Conservation (phyloP, 1,140 invertebrate genomes). For the Leguminivora glycinivorella region DNA sequence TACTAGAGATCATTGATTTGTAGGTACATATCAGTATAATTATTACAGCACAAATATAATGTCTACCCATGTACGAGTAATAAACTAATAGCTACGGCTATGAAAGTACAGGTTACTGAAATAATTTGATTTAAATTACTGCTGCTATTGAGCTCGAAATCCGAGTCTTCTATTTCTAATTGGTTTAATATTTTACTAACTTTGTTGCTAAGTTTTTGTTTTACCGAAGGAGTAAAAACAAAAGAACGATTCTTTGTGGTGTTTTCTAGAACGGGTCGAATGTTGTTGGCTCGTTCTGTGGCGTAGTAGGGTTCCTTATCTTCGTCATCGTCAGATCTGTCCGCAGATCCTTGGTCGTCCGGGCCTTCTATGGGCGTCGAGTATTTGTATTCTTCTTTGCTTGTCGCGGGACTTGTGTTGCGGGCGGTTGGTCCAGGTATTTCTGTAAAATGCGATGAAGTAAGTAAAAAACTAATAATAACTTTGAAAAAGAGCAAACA, state of each 20-base stretch:
- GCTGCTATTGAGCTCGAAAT: conserved; percentile 43
- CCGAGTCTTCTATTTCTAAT: conserved; percentile 48
- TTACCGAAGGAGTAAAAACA: conserved; percentile 38
- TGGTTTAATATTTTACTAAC: conserved; percentile 65
- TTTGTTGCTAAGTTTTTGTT: conserved; percentile 69
- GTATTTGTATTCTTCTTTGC: conserved; percentile 61
- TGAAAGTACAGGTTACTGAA: background rate
- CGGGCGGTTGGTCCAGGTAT: conserved; percentile 56
- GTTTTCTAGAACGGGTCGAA: conserved; percentile 40
- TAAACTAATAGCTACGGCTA: background rate
- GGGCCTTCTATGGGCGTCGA: conserved; percentile 66
- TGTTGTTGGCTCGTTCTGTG: conserved; percentile 38
- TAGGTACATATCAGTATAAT: background rate
- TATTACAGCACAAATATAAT: background rate
- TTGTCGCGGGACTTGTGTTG: conserved; percentile 51
- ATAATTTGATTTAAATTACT: conserved; percentile 22
- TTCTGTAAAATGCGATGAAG: conserved; percentile 46
- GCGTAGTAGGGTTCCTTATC: conserved; percentile 52
- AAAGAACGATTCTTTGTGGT: conserved; percentile 49
- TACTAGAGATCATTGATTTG: no score
- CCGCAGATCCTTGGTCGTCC: conserved; percentile 69
- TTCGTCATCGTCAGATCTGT: conserved; percentile 69
- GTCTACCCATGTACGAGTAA: background rate
- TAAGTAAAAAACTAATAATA: background rate
- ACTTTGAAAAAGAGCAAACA: no score